A percentile compares a stretch with the other conserved stretches of the same genome.
Evolutionary conservation across 2,113 vertebrate species (phyloP).

Genomic region (Scalopus aquaticus): DNA sequence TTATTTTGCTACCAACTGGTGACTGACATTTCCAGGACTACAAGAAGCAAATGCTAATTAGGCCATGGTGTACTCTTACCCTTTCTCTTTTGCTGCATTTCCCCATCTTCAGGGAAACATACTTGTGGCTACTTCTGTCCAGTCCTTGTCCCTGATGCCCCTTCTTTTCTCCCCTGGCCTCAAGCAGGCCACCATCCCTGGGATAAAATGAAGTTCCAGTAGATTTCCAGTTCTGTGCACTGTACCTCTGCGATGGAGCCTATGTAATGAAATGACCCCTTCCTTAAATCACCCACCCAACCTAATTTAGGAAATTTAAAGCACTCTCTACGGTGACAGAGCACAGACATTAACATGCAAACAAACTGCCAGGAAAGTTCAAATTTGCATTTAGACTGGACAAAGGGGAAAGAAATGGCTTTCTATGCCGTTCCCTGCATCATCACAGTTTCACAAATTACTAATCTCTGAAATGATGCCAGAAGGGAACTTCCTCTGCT

Average conservation of each 20-base stretch:
- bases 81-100: slow-evolving; percentile 82
- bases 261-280: slow-evolving; percentile 75
- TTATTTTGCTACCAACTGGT: slow-evolving; percentile 91
- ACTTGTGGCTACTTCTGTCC: slow-evolving; percentile 72
- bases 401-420: slow-evolving; percentile 83
- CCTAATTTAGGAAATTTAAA: slow-evolving; percentile 85
- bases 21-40: slow-evolving; percentile 88
- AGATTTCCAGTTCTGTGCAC: slow-evolving; percentile 10
- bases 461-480: slow-evolving; percentile 83
- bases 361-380: slow-evolving; percentile 86
- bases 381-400: slow-evolving; percentile 89
- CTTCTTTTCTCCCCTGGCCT: slow-evolving; percentile 25
- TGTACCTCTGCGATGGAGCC: slow-evolving; percentile 55
- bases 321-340: slow-evolving; percentile 85
- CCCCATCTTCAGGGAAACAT: slow-evolving; percentile 69
- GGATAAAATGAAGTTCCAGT: slow-evolving; percentile 18
- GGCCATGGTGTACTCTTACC: slow-evolving; percentile 85
- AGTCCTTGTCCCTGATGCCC: slow-evolving; percentile 52
- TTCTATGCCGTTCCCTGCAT: slow-evolving; percentile 80
- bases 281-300: slow-evolving; percentile 79
- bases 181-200: neutral
- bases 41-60: slow-evolving; percentile 89
- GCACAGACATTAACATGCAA: slow-evolving; percentile 84
- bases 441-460: slow-evolving; percentile 83
- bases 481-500: slow-evolving; percentile 77